These are phyloP conservation scores for Cloeon dipterum DNA, from an alignment of 2,888 invertebrate species.

Conservation along the genomic window DNA sequence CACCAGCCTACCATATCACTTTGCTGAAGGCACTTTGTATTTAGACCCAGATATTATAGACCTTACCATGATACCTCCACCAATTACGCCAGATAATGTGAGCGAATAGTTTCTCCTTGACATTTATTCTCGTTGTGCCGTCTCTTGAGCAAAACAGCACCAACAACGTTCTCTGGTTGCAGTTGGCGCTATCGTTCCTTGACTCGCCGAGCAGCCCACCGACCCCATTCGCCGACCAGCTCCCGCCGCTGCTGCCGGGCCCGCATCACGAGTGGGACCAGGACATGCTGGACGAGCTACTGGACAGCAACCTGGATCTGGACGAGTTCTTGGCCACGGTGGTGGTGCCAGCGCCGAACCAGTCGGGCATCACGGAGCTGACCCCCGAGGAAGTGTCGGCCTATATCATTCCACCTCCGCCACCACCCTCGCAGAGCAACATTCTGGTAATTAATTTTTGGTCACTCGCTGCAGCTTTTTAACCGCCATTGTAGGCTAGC, in stretches of 20 bases:
- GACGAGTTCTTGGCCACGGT: conserved; percentile 68
- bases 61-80: conserved; percentile 67
- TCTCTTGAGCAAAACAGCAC: too few species aligned
- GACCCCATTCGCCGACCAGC: conserved; percentile 46
- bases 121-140: neutral
- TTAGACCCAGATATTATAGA: conserved; percentile 77
- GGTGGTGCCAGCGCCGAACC: conserved; percentile 47
- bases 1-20: conserved; percentile 15
- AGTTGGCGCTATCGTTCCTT: conserved; percentile 4
- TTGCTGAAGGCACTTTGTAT: conserved; percentile 25
- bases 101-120: conserved; percentile 4
- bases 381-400: conserved; percentile 68
- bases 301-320: conserved; percentile 29
- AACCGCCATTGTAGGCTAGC: too few species aligned
- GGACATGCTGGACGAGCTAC: conserved; percentile 12
- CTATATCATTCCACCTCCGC: conserved; percentile 62
- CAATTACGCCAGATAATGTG: conserved; percentile 55
- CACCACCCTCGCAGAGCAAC: conserved; percentile 13
- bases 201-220: conserved; percentile 42
- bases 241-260: conserved; percentile 17
- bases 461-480: too few species aligned
- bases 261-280: conserved; percentile 1
- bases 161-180: too few species aligned
- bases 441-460: neutral
- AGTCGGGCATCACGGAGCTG: conserved; percentile 40